Conservation (phyloP, 2,888 invertebrate species). For the Hirudinaria manillensis region DNA sequence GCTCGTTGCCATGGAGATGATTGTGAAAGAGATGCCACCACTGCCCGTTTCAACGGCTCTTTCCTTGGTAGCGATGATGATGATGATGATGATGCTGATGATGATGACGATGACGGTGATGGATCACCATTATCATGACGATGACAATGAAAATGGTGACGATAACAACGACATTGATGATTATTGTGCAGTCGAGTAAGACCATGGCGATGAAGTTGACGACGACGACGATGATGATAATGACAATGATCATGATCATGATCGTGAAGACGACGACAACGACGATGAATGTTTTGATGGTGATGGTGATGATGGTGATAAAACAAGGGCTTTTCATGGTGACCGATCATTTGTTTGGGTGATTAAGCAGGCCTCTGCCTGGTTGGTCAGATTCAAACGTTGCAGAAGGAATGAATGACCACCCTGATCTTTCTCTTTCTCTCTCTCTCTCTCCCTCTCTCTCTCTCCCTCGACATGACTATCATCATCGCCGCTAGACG, state of each 20-base stretch:
- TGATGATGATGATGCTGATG: slow-evolving; percentile 22
- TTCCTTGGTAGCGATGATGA: background rate
- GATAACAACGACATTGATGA: slow-evolving; percentile 16
- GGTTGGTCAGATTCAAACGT: no score
- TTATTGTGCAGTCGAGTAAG: slow-evolving; percentile 3
- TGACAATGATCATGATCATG: background rate
- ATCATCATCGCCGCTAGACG: no score
- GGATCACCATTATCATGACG: slow-evolving; percentile 10
- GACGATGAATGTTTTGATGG: background rate
- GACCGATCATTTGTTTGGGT: no score
- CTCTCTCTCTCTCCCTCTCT: no score
- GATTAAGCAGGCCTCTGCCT: no score
- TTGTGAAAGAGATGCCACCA: no score
- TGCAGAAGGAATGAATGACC: no score
- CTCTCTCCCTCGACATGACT: no score
- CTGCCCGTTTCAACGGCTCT: background rate
- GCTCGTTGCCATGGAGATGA: no score
- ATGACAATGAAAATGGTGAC: slow-evolving; percentile 15
- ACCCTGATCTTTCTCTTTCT: no score
- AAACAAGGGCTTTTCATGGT: no score
- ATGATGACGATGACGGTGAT: slow-evolving; percentile 19
- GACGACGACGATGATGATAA: slow-evolving; percentile 25
- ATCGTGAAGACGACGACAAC: background rate
- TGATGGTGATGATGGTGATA: no score
- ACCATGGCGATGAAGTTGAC: slow-evolving; percentile 13